Conservation (phyloP, 2,797 vertebrate species). For the Cetoscarus ocellatus region DNA sequence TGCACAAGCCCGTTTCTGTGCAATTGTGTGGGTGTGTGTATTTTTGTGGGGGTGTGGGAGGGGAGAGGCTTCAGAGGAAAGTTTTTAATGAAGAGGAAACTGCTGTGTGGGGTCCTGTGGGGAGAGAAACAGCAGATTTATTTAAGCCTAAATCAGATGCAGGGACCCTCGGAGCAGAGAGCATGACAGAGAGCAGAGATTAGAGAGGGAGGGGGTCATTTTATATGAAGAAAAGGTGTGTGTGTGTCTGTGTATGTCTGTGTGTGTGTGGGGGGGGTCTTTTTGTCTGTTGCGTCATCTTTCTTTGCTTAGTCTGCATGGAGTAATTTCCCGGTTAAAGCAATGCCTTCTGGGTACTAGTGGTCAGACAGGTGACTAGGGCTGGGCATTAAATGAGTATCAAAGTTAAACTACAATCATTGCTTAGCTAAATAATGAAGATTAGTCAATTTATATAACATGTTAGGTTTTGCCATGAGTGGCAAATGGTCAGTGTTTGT, state of each 20-base stretch:
- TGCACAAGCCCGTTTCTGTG: conserved; percentile 33
- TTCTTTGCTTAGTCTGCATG: conserved; percentile 35
- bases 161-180: conserved; percentile 50
- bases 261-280: conserved; percentile 9
- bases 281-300: conserved; percentile 52
- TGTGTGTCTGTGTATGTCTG: no score
- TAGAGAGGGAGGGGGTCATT: conserved; percentile 41
- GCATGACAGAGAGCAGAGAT: conserved; percentile 62
- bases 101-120: conserved; percentile 55
- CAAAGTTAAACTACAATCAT: no score
- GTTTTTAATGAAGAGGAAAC: conserved; percentile 74
- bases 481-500: no score
- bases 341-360: conserved; percentile 63
- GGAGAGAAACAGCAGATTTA: conserved; percentile 52
- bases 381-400: no score
- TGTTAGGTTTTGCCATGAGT: no score
- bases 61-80: conserved; percentile 59
- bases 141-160: conserved; percentile 64
- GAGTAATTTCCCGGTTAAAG: conserved; percentile 48
- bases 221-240: conserved; percentile 30
- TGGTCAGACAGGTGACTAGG: conserved; percentile 66
- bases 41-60: conserved; percentile 54
- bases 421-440: no score
- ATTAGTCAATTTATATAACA: no score
- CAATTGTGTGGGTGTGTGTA: conserved; percentile 56